Evolutionary conservation across 1,140 invertebrate genomes (phyloP), one percentile per base, ranked within the genome.

Genomic region (Drosophila saltans): DNA sequence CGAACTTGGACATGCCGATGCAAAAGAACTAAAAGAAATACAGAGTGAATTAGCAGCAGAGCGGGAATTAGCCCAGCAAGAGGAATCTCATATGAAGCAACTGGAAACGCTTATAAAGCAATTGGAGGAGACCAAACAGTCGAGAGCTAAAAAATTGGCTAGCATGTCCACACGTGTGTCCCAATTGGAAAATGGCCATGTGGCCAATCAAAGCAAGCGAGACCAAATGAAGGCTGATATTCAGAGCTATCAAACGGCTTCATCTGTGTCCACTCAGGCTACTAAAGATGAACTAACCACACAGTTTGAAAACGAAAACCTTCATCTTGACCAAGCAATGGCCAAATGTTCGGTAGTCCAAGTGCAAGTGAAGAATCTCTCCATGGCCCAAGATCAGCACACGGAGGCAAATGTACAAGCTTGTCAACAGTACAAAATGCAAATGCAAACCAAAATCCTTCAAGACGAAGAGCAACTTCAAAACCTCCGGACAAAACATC

Each of bases 321-420:
- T 69, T 11, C 78, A 60, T 10, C 61, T 81, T 2, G 82, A 91
- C 70, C 69, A 80, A 8, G 57, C 74, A 16, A 72, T 82, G 2
- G 73, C 74, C 6, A 84, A 90, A 56, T 80, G 81, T 30, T 82
- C 76, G 1, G 75, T 72, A 69, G 63, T 91, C 3, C 72, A 91
- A 16, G 73, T 75, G 16, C 78, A 89, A 41, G 6, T 91, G 6
- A 67, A 78, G 5, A 90, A 89, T 65, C 67, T 89, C 8, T 11
- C 33, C 24, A 68, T 74, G 28, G 71, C 80, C 39, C 66, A 24
- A 11, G 40, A 11, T 21, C 73, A 78, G 21, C 72, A 88, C 4
- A 69, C 80, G 1, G 59, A 80, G 3, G 28, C 30, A 2, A 76
- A 70, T 65, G 73, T 76, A 0, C 9, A 9, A 6, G 39, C 28